These are phyloP conservation scores for Timema cristinae DNA, from an alignment of 2,888 invertebrate genomes.

Conservation along the genomic window DNA sequence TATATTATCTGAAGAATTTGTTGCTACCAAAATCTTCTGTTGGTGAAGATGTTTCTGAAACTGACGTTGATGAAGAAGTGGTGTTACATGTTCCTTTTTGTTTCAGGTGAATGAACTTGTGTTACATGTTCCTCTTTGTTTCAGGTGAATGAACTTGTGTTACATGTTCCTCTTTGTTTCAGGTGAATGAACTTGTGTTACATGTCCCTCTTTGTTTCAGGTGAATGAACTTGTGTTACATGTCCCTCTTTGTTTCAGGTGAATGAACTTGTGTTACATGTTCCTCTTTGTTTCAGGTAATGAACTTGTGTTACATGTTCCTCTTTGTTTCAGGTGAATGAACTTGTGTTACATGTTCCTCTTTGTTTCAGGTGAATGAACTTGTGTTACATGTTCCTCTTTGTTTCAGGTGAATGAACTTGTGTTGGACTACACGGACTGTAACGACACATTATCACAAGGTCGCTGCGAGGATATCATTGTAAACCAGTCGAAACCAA, in stretches of 20 bases:
- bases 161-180: conserved; percentile 39
- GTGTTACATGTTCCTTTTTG: not conserved
- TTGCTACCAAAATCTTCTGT: no score
- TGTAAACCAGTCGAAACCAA: conserved; percentile 44
- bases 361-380: conserved; percentile 64
- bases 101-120: conserved; percentile 70
- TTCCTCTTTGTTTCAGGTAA: conserved; percentile 55
- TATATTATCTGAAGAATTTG: no score
- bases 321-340: conserved; percentile 59
- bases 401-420: conserved; percentile 67
- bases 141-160: conserved; percentile 72
- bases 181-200: conserved; percentile 76
- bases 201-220: conserved; percentile 41
- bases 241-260: conserved; percentile 49
- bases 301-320: conserved; percentile 62
- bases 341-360: conserved; percentile 57
- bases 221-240: conserved; percentile 77
- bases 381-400: conserved; percentile 36
- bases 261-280: conserved; percentile 68
- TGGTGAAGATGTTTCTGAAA: no score
- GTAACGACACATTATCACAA: conserved; percentile 47
- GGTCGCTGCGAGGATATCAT: conserved; percentile 63
- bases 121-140: conserved; percentile 42
- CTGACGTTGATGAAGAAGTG: no score
- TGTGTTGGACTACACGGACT: conserved; percentile 79